Conservation (phyloP, 2,888 invertebrate species). For the Hyppa rectilinea region DNA sequence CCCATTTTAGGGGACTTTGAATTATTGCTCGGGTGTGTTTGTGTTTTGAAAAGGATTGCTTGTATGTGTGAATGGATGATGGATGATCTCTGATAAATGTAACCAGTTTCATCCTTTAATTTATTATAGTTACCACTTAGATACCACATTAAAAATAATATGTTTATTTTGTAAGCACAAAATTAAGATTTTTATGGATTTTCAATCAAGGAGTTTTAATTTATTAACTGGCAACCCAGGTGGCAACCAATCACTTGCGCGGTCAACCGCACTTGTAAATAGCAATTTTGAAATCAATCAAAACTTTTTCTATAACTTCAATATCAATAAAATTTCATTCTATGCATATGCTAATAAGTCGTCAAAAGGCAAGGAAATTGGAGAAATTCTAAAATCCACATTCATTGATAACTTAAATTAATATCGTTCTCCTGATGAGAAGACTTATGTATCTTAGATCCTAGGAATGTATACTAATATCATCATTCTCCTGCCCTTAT, state of each 20-base stretch:
- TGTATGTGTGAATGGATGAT: conserved; percentile 17
- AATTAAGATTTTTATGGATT: neutral
- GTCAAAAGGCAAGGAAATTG: neutral
- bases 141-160: neutral
- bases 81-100: conserved; percentile 12
- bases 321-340: conserved; percentile 70
- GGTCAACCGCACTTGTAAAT: conserved; percentile 83
- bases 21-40: conserved; percentile 59
- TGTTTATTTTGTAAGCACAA: neutral
- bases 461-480: neutral
- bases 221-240: conserved; percentile 53
- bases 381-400: neutral
- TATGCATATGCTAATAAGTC: conserved; percentile 28
- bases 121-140: neutral
- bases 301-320: conserved; percentile 73
- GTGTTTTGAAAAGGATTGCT: conserved; percentile 45
- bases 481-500: too few relatives aligned
- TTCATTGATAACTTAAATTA: neutral
- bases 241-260: conserved; percentile 70
- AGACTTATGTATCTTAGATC: neutral
- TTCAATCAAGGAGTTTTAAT: conserved; percentile 23
- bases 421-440: neutral
- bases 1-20: conserved; percentile 67
- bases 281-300: conserved; percentile 83
- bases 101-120: neutral